Evolutionary conservation across 1,140 invertebrate genomes (phyloP).

Genomic region (Olivierus martensii): DNA sequence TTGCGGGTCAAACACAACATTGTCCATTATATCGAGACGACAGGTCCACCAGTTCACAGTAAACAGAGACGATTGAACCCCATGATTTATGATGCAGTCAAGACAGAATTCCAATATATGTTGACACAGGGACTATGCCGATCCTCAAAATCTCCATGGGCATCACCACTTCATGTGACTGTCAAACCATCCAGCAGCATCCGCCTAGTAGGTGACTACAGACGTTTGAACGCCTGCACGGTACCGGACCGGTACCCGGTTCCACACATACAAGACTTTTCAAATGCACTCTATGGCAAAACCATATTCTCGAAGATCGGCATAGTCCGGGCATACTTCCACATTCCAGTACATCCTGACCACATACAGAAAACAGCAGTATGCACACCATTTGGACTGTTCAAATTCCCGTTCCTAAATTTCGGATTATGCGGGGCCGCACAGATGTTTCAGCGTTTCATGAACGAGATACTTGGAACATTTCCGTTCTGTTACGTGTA

Average conservation of each 20-base stretch:
- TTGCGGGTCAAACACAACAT: background rate
- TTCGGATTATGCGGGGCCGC: constrained; percentile 25
- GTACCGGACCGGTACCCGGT: constrained; percentile 30
- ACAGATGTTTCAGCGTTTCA: constrained; percentile 20
- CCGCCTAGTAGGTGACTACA: constrained; percentile 20
- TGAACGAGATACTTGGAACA: constrained; percentile 13
- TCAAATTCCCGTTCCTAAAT: constrained; percentile 21
- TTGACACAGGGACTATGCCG: constrained; percentile 23
- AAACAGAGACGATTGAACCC: constrained; percentile 23
- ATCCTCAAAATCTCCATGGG: constrained; percentile 29
- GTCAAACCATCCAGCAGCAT: constrained; percentile 16
- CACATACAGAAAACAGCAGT: constrained; percentile 16
- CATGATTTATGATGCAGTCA: constrained; percentile 9
- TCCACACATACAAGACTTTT: constrained; percentile 18
- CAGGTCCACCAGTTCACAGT: too few species aligned
- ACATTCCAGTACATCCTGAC: constrained; percentile 5
- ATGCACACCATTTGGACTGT: constrained; percentile 24
- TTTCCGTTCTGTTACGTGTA: constrained; percentile 29
- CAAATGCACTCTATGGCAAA: too few species aligned
- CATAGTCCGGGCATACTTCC: constrained; percentile 13
- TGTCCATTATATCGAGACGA: background rate
- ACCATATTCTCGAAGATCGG: background rate
- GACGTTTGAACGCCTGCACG: constrained; percentile 18
- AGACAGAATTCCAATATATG: constrained; percentile 19
- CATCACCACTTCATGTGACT: constrained; percentile 23